Conservation (phyloP, 2,797 vertebrate genomes). For the Neosalanx taihuensis region DNA sequence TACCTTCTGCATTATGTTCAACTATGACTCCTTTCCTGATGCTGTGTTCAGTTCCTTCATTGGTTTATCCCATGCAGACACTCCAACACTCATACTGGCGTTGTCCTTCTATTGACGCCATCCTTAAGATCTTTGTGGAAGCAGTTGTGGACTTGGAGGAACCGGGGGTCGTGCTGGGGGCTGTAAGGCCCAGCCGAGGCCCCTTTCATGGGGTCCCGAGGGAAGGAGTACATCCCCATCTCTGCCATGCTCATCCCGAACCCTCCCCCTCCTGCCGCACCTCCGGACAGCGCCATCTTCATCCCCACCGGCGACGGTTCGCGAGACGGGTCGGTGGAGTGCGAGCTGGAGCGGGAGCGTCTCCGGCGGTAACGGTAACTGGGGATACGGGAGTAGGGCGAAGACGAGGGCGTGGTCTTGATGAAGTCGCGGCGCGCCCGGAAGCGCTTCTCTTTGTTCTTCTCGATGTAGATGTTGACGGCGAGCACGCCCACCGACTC, state of each 20-base stretch:
- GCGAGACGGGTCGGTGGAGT: conserved; percentile 87
- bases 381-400: conserved; percentile 89
- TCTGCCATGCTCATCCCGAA: conserved; percentile 71
- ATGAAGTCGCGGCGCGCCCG: conserved; percentile 82
- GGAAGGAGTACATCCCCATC: conserved; percentile 89
- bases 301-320: conserved; percentile 84
- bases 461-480: conserved; percentile 96
- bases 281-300: conserved; percentile 68
- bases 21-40: too few species aligned
- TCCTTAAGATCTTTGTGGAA: conserved; percentile 91
- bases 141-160: conserved; percentile 93
- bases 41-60: neutral
- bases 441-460: conserved; percentile 89
- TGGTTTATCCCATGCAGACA: neutral
- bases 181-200: conserved; percentile 81
- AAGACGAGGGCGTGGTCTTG: conserved; percentile 81
- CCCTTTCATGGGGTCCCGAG: conserved; percentile 83
- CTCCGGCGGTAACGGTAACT: conserved; percentile 88
- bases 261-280: conserved; percentile 45
- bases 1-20: too few species aligned
- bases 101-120: conserved; percentile 88
- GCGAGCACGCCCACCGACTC: conserved; percentile 93
- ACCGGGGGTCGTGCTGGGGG: conserved; percentile 81
- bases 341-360: conserved; percentile 86
- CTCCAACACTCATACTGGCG: conserved; percentile 79